A percentile compares a stretch with the other conserved stretches of the same genome.
Evolutionary conservation across 2,797 vertebrate genomes (phyloP).

Genomic region (Spinus olivaceus): DNA sequence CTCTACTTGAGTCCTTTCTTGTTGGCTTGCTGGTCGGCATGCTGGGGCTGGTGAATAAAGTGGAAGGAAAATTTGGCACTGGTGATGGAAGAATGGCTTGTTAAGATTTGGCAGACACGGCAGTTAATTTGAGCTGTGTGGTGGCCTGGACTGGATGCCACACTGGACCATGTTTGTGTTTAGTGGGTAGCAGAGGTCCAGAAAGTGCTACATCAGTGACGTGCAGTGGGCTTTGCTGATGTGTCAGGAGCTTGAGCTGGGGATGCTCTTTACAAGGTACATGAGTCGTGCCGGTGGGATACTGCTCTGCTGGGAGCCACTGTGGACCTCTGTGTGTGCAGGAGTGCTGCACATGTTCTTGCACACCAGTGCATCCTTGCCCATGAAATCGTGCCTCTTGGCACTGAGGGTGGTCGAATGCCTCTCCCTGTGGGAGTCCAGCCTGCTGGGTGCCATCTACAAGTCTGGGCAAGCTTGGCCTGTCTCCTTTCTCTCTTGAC

Average conservation of each 20-base stretch:
- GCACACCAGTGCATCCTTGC: not conserved
- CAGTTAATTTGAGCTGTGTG: not conserved
- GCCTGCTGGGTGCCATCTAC: not conserved
- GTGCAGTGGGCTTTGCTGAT: not conserved
- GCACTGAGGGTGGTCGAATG: not conserved
- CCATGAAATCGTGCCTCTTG: fast-evolving
- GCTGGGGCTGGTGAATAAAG: not conserved
- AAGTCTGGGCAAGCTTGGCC: not conserved
- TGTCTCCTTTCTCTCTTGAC: not conserved
- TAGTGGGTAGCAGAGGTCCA: not conserved
- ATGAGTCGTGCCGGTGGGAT: fast-evolving
- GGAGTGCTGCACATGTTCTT: not conserved
- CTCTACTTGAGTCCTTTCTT: not conserved
- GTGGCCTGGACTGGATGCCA: not conserved
- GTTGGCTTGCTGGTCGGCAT: not conserved
- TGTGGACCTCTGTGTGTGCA: fast-evolving
- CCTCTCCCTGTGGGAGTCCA: fast-evolving
- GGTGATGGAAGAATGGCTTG: not conserved
- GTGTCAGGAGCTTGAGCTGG: not conserved
- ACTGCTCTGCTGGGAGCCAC: not conserved
- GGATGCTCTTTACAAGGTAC: not conserved
- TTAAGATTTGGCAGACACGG: not conserved
- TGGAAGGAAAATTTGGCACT: not conserved
- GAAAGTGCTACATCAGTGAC: not conserved
- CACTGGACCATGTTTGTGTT: not conserved